phyloP scores from a whole-genome alignment of 2,888 invertebrate species.

The Therioaphis trifolii region DNA sequence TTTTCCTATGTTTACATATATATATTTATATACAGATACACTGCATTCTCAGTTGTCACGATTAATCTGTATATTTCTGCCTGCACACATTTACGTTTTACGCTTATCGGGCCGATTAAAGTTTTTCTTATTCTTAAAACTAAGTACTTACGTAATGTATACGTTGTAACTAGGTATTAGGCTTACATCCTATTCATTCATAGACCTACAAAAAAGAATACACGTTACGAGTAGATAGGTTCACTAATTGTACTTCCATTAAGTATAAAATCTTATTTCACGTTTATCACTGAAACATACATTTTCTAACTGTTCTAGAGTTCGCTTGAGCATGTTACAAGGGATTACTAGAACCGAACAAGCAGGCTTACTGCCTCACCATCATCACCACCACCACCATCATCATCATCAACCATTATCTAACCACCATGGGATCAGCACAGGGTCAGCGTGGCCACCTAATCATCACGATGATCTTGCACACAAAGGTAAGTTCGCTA shows the following conservation, averaged over 20 bases:
- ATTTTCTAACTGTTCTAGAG: constrained; percentile 35
- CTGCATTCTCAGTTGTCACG: too few species aligned
- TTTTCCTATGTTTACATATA: too few species aligned
- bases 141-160: background rate
- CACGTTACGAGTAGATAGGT: too few species aligned
- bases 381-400: constrained; percentile 66
- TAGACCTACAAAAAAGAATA: too few species aligned
- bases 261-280: background rate
- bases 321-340: constrained; percentile 65
- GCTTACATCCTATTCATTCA: too few species aligned
- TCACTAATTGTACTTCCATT: too few species aligned
- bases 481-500: constrained; percentile 66
- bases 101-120: background rate
- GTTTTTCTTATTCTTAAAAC: background rate
- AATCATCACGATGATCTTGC: constrained; percentile 66
- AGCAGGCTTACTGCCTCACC: constrained; percentile 65
- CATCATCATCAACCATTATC: constrained; percentile 65
- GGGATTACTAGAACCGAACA: constrained; percentile 66
- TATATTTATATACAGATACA: too few species aligned
- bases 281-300: background rate
- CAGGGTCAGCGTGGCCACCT: constrained; percentile 66
- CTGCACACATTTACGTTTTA: too few species aligned
- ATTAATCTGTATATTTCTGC: too few species aligned
- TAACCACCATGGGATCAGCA: constrained; percentile 64
- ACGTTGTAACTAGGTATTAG: too few species aligned